Conservation (phyloP, 2,888 invertebrate genomes). For the Cryptocephalus moraei region DNA sequence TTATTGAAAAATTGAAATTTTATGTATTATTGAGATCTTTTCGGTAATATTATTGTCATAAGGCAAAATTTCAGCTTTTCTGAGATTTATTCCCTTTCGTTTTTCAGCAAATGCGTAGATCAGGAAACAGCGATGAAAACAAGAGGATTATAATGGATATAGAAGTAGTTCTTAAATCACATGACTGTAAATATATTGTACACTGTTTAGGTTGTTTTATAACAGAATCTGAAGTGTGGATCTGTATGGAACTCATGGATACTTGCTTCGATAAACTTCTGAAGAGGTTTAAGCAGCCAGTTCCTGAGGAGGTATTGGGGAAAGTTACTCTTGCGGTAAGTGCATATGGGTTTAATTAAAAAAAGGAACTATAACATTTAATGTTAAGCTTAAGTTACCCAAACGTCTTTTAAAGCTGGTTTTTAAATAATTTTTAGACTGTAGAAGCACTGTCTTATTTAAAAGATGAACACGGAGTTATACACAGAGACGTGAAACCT, state of each 20-base stretch:
- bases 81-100: too few species aligned
- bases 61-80: too few species aligned
- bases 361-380: background rate
- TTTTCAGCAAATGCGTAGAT: constrained; percentile 86
- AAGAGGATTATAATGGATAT: constrained; percentile 98
- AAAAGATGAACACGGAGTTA: constrained; percentile 93
- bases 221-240: constrained; percentile 96
- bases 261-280: constrained; percentile 96
- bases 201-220: constrained; percentile 97
- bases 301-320: constrained; percentile 92
- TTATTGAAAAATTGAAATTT: too few species aligned
- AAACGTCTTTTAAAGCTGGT: too few species aligned
- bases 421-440: constrained; percentile 50
- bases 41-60: too few species aligned
- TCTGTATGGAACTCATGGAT: constrained; percentile 99
- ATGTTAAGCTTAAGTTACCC: too few species aligned
- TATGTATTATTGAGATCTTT: too few species aligned
- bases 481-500: constrained; percentile 97
- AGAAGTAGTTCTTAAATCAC: constrained; percentile 94
- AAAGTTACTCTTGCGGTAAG: constrained; percentile 92
- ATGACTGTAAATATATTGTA: constrained; percentile 95
- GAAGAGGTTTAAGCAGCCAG: constrained; percentile 73
- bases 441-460: constrained; percentile 94
- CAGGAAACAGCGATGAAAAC: constrained; percentile 93
- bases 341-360: background rate